phyloP scores from a whole-genome alignment of 2,888 invertebrate genomes.

The Caenorhabditis afra region DNA sequence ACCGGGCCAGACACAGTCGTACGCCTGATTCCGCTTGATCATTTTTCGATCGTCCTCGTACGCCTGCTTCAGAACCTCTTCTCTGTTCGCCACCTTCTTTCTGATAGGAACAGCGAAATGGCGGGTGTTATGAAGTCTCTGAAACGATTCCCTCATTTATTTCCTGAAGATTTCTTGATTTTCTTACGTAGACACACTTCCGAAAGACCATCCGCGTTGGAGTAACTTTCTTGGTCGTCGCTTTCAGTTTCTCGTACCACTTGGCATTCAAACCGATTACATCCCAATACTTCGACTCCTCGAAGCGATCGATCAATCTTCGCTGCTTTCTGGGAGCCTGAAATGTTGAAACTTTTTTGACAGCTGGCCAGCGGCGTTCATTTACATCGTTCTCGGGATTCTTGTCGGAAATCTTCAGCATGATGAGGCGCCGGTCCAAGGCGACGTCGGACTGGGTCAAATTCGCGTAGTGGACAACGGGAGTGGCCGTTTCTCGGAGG shows the following conservation, averaged over 20 bases:
- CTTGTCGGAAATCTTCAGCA: background rate
- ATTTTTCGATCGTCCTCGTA: conserved; percentile 42
- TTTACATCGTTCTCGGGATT: background rate
- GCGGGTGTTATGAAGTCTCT: conserved; percentile 48
- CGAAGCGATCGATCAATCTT: conserved; percentile 22
- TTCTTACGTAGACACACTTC: conserved; percentile 36
- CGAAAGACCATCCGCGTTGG: conserved; percentile 15
- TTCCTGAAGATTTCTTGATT: background rate
- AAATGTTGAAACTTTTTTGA: background rate
- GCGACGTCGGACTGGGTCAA: conserved; percentile 22
- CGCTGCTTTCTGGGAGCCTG: background rate
- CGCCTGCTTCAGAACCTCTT: conserved; percentile 25
- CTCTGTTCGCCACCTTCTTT: conserved; percentile 13
- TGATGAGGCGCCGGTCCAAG: conserved; percentile 18
- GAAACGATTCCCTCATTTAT: conserved; percentile 17
- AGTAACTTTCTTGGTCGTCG: background rate
- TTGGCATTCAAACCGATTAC: conserved; percentile 31
- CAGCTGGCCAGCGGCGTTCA: background rate
- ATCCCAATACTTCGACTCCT: conserved; percentile 38
- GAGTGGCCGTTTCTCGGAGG: conserved; percentile 16
- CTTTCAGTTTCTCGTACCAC: conserved; percentile 19
- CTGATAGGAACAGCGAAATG: conserved; percentile 30
- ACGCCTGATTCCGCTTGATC: conserved; percentile 38
- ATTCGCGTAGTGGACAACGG: conserved; percentile 16
- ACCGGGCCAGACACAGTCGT: conserved; percentile 23